Conservation (phyloP, 35 echinoderm and acorn worm species). For the Chiridota heheva region DNA sequence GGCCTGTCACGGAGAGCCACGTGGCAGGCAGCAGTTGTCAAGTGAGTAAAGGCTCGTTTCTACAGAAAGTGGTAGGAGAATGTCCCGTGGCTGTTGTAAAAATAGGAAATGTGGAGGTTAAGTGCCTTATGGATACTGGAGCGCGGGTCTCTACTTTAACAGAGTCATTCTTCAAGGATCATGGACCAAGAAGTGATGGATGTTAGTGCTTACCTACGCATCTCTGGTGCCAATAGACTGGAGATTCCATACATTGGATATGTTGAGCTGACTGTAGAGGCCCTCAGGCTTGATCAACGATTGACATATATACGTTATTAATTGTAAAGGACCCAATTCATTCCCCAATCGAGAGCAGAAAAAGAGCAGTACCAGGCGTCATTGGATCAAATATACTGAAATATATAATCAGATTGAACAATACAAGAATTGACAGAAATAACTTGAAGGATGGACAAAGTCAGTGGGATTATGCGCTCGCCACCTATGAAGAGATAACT, state of each 20-base stretch:
- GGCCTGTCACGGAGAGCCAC: not conserved
- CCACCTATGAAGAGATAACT: not conserved
- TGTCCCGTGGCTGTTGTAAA: constrained; percentile 13
- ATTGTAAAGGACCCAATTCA: not conserved
- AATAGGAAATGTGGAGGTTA: not conserved
- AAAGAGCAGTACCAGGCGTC: constrained; percentile 7
- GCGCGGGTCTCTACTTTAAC: constrained; percentile 40
- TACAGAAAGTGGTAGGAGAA: constrained; percentile 3
- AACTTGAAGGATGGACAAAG: not conserved
- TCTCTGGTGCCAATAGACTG: constrained; percentile 9
- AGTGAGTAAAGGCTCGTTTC: not conserved
- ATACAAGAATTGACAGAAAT: not conserved
- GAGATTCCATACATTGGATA: constrained; percentile 45
- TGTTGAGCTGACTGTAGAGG: constrained; percentile 2
- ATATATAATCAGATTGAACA: not conserved
- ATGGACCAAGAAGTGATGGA: not conserved
- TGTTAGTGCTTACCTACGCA: not conserved
- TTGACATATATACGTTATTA: constrained; percentile 9
- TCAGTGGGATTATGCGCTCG: not conserved
- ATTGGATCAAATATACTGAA: constrained; percentile 22
- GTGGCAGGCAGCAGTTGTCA: not conserved
- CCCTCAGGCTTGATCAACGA: not conserved
- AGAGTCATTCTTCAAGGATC: constrained; percentile 16
- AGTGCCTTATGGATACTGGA: constrained; percentile 39
- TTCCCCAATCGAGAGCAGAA: not conserved